Evolutionary conservation across 64 coral and sea anemone species (phyloP).

Genomic region (Actinia tenebrosa): DNA sequence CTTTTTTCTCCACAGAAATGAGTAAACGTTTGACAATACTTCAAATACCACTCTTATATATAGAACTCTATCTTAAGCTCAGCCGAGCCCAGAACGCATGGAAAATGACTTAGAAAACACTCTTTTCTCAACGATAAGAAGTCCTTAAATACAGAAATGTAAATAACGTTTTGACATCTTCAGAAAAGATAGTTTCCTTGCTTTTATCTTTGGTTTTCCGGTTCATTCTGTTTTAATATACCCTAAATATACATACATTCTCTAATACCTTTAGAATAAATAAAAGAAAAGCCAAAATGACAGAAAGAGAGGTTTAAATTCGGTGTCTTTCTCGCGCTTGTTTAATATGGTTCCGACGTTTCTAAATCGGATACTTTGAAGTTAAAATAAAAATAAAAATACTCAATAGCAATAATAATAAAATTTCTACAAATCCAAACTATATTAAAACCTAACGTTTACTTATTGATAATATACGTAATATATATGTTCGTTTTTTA

Average conservation of each 20-base stretch:
- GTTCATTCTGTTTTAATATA: slow-evolving; percentile 5
- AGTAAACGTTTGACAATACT: not conserved
- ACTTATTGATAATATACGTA: not conserved
- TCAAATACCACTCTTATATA: not conserved
- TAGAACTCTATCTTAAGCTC: not conserved
- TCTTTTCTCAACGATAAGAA: not conserved
- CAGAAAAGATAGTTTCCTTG: not conserved
- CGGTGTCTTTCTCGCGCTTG: not conserved
- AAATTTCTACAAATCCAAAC: not conserved
- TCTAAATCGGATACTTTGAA: not conserved
- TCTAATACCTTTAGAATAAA: not conserved
- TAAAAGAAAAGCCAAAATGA: not conserved
- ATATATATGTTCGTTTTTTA: not conserved
- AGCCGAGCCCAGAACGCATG: not conserved
- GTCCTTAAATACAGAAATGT: not conserved
- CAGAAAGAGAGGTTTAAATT: not conserved
- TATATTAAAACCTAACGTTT: not conserved
- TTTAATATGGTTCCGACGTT: not conserved
- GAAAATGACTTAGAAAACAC: not conserved
- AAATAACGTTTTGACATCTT: not conserved
- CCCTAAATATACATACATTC: not conserved
- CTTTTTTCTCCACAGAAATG: not conserved
- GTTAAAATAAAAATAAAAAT: not conserved
- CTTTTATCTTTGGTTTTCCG: slow-evolving; percentile 4
- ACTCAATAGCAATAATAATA: not conserved